A percentile compares a stretch with the other conserved stretches of the same genome.
phyloP scores from a whole-genome alignment of 2,113 vertebrate species.

The Lepisosteus osseus region DNA sequence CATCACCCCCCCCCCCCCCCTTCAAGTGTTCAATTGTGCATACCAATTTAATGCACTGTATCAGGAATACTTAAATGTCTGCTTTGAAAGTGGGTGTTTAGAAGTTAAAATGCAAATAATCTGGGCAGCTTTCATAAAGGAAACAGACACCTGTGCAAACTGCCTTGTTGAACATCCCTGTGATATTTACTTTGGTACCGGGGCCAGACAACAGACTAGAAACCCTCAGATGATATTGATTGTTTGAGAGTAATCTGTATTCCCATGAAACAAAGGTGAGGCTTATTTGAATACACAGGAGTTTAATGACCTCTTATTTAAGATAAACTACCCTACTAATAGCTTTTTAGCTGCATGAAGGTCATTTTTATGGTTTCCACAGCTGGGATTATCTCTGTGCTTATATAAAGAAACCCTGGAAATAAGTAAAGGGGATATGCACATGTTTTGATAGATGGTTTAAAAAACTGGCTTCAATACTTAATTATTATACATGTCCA shows the following conservation, averaged over 20 bases:
- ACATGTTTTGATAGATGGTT: no score
- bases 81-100: constrained; percentile 35
- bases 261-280: constrained; percentile 10
- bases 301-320: constrained; percentile 4
- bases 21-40: background rate
- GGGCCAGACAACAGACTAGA: constrained; percentile 16
- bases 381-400: no score
- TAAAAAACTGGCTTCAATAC: no score
- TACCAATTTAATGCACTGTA: background rate
- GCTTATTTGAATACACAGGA: background rate
- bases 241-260: constrained; percentile 23
- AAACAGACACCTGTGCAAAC: constrained; percentile 54
- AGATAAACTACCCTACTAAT: constrained; percentile 14
- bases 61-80: constrained; percentile 5
- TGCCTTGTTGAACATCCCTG: constrained; percentile 28
- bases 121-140: constrained; percentile 30
- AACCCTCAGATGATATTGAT: constrained; percentile 29
- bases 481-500: no score
- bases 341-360: constrained; percentile 1
- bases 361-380: background rate
- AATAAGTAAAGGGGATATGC: no score
- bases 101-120: constrained; percentile 51
- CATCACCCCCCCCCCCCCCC: background rate
- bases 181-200: constrained; percentile 22
- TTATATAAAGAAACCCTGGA: no score